A percentile compares a stretch with the other conserved stretches of the same genome.
phyloP scores from a whole-genome alignment of 2,888 invertebrate genomes.

The Lasioglossum malachurum region DNA sequence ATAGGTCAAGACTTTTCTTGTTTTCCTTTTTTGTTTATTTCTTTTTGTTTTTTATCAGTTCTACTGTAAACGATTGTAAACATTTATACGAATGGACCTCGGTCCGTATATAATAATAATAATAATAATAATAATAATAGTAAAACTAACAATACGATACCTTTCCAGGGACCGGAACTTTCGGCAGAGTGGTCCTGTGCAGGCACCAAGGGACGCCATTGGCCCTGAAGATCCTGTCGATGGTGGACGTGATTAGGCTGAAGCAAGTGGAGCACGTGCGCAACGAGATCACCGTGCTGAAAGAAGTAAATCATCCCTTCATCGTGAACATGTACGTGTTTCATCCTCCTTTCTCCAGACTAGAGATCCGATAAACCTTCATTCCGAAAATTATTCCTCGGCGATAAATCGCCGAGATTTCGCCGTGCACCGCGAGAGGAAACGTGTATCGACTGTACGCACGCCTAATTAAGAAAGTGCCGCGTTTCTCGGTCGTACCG shows the following conservation, averaged over 20 bases:
- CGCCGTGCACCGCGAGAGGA: slow-evolving; percentile 19
- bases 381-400: neutral
- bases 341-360: slow-evolving; percentile 69
- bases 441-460: neutral
- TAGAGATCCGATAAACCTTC: neutral
- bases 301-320: slow-evolving; percentile 97
- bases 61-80: too few species aligned
- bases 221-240: slow-evolving; percentile 97
- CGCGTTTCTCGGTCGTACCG: slow-evolving; percentile 36
- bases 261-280: slow-evolving; percentile 99
- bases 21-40: too few species aligned
- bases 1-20: too few species aligned
- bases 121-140: neutral
- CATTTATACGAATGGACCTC: too few species aligned
- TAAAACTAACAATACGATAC: neutral
- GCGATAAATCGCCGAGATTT: neutral
- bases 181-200: slow-evolving; percentile 97
- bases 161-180: slow-evolving; percentile 95
- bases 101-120: too few species aligned
- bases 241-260: slow-evolving; percentile 96
- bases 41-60: too few species aligned
- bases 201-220: slow-evolving; percentile 89
- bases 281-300: slow-evolving; percentile 97
- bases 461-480: slow-evolving; percentile 44
- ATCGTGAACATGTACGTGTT: slow-evolving; percentile 95